Base-by-base conservation (phyloP, 2,113 vertebrate species). In the Entosphenus tridentatus region DNA sequence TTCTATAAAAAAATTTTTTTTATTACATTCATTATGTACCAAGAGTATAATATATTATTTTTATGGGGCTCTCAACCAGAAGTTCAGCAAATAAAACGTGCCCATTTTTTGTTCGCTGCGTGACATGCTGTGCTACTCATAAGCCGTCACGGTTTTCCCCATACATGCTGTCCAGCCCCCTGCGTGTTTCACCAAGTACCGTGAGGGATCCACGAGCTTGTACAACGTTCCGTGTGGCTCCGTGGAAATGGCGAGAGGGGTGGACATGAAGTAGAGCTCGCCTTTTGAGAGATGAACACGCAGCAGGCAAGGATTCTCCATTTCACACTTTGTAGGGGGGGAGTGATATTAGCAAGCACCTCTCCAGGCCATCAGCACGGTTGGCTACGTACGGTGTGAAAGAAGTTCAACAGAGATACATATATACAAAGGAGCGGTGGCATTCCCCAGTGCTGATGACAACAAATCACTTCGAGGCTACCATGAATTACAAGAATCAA, bases 241-340 rank as follows among this genome's bases (percentile, higher is more conserved):
- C 0, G 82, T 85, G 39, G 91, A 85, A 1, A 87, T 93, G 1
- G 91, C 83, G 56, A 85, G 2, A 0, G 81, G 83, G 0, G 90
- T 97, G 1, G 91, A 93, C 83, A 96, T 81, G 80, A 97, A 95
- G 74, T 95, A 96, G 56, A 97, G 79, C 76, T 95, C 90, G 8
- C 91, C 91, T 97, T 56, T 39, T 39, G 39, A 39, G 39, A 39
- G 39, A 39, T 7, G 39, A 5, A 39, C 39, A 39, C 39, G 39
- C 39, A 39, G 39, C 39, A 39, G 39, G 39, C 39, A 39, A 39
- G 39, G 39, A 39, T 39, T 39, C 39, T 39, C 39, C 39, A 39
- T 39, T 39, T 39, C 39, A 39, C 39, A 39, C 39, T 39, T 39
- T 39, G 39, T 39, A 39, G 39, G 39, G 39, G 39, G 39, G 39